Base-by-base conservation (phyloP, 1,140 invertebrate species). In the Hylaeus anthracinus region DNA sequence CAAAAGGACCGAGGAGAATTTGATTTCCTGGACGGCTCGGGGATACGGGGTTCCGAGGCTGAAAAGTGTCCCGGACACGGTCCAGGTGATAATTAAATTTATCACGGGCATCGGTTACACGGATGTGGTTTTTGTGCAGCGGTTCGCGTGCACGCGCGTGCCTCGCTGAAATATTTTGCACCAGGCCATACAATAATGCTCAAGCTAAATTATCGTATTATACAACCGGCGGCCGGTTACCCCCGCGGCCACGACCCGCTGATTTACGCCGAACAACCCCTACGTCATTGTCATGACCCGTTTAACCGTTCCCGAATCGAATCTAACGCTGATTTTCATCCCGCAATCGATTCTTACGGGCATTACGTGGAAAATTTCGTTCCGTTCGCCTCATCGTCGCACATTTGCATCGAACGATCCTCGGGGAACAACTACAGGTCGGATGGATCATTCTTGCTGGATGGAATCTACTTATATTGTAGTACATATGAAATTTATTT, bases 151-250 rank as follows among this genome's bases (percentile, higher is more conserved):
- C 48, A 4, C n/a, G 65, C 55, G 37, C 63, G 65, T 45, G 72
- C 56, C 78, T 45, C 65, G 65, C 56, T 87, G 83, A 88, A 89
- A 89, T 88, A 88, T 88, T 89, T 88, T 89, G 77, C 86, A 88
- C 82, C 88, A 87, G 84, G 41, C 26, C 79, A 60, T 72, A 71
- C 84, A 85, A 84, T 88, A 88, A 88, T 64, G 88, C 78, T 60
- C 58, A 73, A 58, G 82, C 77, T 89, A 88, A 89, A 86, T 89
- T 86, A 89, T 89, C 84, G 83, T 67, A 86, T 83, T 81, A 86
- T 79, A 60, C 66, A 74, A 53, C 39, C 83, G 69, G 64, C 4
- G 55, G 60, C 53, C 58, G 41, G 61, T 53, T n/a, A 61, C 0
- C 53, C 26, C 55, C 51, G 14, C 39, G 55, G 66, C 60, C 56